Percentiles rank a stretch among this genome's conserved stretches.
These are phyloP conservation scores for Drosophila ananassae DNA, from an alignment of 1,140 invertebrate genomes.

Conservation along the genomic window DNA sequence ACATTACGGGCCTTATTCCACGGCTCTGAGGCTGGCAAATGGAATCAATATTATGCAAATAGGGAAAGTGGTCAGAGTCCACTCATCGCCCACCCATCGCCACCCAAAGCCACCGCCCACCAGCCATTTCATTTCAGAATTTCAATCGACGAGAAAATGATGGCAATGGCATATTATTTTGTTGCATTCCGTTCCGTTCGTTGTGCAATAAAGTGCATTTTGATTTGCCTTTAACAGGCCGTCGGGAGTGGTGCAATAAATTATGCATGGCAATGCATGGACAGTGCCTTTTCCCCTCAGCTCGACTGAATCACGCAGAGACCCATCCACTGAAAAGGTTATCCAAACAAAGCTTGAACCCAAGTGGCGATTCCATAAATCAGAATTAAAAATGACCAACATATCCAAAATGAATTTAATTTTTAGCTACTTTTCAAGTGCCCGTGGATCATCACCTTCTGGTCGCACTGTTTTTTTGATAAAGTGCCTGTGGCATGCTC, in stretches of 20 bases:
- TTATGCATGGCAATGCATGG: slow-evolving; percentile 56
- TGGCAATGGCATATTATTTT: slow-evolving; percentile 55
- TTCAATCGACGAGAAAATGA: slow-evolving; percentile 62
- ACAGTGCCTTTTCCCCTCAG: slow-evolving; percentile 13
- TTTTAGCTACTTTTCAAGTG: slow-evolving; percentile 28
- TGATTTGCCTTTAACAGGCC: slow-evolving; percentile 67
- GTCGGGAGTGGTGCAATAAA: slow-evolving; percentile 38
- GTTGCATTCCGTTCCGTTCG: slow-evolving; percentile 43
- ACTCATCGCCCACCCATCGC: slow-evolving; percentile 1
- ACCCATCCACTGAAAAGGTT: slow-evolving; percentile 17
- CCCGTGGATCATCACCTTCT: slow-evolving; percentile 37
- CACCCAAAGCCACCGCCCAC: neutral
- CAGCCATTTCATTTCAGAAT: slow-evolving; percentile 36
- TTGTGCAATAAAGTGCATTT: slow-evolving; percentile 65
- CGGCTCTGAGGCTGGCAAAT: slow-evolving; percentile 27
- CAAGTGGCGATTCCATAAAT: slow-evolving; percentile 24
- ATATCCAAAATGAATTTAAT: slow-evolving; percentile 1
- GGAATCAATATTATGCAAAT: slow-evolving; percentile 80
- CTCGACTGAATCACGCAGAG: neutral
- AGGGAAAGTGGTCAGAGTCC: slow-evolving; percentile 36
- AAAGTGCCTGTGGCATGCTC: slow-evolving; percentile 27
- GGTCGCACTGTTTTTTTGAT: slow-evolving; percentile 18
- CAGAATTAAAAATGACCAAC: slow-evolving; percentile 16
- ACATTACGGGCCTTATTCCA: slow-evolving; percentile 42
- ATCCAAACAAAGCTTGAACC: slow-evolving; percentile 8